Evolutionary conservation across 2,113 vertebrate species (phyloP).

Genomic region (Scomber japonicus): DNA sequence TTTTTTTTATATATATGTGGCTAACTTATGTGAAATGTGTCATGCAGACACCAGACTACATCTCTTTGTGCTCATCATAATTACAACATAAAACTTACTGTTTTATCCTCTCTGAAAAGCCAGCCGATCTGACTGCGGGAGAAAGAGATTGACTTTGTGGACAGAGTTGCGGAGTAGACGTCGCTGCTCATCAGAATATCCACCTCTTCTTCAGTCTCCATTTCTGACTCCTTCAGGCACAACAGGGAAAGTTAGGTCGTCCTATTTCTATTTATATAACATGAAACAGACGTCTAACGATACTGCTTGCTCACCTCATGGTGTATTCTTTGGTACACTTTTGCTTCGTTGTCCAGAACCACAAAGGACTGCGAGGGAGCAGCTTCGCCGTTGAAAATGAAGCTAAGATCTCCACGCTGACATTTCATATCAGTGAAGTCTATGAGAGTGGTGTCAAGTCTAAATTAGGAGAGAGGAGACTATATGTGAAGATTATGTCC

Average conservation of each 20-base stretch:
- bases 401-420: conserved; percentile 98
- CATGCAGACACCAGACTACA: no score
- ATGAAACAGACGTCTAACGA: background rate
- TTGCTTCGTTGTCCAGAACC: conserved; percentile 98
- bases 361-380: conserved; percentile 95
- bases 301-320: conserved; percentile 89
- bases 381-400: conserved; percentile 97
- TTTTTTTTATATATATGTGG: no score
- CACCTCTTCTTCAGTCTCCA: conserved; percentile 99
- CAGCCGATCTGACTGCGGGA: conserved; percentile 96
- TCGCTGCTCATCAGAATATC: conserved; percentile 99
- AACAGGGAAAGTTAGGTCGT: background rate
- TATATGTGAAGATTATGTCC: conserved; percentile 35
- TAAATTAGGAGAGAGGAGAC: conserved; percentile 69
- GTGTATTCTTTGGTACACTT: conserved; percentile 99
- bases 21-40: no score
- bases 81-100: conserved; percentile 82
- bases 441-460: conserved; percentile 99
- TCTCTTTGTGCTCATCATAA: background rate
- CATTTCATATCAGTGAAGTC: conserved; percentile 99
- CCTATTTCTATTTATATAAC: no score
- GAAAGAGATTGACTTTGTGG: conserved; percentile 99
- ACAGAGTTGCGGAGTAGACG: conserved; percentile 97
- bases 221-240: conserved; percentile 92
- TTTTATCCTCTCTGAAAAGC: conserved; percentile 99